Percentiles rank a stretch among this genome's conserved stretches.
These are phyloP conservation scores for Trachops cirrhosus DNA, from an alignment of 2,797 vertebrate genomes.

Conservation along the genomic window DNA sequence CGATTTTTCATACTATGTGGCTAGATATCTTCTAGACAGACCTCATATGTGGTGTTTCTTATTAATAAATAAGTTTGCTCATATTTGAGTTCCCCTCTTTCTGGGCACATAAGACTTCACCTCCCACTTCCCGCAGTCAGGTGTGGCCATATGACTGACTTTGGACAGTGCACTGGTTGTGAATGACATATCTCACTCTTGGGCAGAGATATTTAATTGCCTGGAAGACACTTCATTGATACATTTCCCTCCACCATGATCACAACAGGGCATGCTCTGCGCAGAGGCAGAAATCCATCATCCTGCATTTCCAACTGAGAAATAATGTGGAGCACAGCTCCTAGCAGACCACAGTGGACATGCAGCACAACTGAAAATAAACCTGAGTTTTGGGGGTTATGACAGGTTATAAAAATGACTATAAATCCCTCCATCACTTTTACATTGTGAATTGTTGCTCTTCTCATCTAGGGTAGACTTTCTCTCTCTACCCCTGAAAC, in stretches of 20 bases:
- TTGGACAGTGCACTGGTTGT: background rate
- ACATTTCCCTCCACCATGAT: background rate
- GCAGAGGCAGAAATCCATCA: background rate
- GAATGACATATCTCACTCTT: background rate
- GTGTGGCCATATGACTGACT: background rate
- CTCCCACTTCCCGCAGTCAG: background rate
- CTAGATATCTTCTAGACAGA: background rate
- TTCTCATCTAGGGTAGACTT: background rate
- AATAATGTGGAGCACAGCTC: background rate
- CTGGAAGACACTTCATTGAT: background rate
- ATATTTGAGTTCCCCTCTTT: background rate
- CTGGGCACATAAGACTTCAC: background rate
- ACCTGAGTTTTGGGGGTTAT: background rate
- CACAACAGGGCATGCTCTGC: background rate
- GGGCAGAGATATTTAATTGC: background rate
- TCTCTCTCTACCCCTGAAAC: background rate
- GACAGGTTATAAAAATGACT: background rate
- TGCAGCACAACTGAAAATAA: background rate
- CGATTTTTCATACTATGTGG: background rate
- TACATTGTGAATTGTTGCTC: background rate
- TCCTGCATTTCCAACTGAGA: background rate
- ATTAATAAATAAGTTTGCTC: background rate
- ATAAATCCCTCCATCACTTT: background rate
- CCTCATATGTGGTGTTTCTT: background rate
- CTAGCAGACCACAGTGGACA: rapidly evolving